A percentile compares a stretch with the other conserved stretches of the same genome.
Conservation (phyloP, 2,113 vertebrate genomes). For the Rousettus leschenaultii region DNA sequence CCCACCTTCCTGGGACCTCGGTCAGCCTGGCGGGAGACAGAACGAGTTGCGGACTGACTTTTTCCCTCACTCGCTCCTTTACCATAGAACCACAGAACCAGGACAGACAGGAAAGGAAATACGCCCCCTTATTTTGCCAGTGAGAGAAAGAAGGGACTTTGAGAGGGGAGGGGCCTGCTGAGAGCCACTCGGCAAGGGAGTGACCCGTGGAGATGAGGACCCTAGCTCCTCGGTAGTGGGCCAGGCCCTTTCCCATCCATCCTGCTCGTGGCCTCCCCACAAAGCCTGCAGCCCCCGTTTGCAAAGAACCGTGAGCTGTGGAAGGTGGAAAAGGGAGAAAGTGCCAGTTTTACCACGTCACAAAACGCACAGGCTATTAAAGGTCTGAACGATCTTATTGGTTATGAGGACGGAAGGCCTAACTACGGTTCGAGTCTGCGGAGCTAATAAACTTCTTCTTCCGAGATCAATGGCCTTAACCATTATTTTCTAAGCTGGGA, state of each 20-base stretch:
- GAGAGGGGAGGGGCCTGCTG: neutral
- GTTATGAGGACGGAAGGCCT: neutral
- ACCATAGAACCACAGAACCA: neutral
- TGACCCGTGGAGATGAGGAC: neutral
- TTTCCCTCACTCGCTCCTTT: neutral
- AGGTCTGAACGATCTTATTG: neutral
- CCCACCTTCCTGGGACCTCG: neutral
- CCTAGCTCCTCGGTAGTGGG: neutral
- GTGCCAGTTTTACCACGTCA: neutral
- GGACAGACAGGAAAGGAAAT: neutral
- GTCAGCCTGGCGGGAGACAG: neutral
- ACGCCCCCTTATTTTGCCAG: neutral
- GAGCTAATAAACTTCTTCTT: neutral
- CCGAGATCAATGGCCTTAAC: neutral
- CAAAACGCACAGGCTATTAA: rapidly evolving
- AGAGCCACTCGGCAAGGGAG: neutral
- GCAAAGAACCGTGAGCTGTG: neutral
- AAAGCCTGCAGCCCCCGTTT: neutral
- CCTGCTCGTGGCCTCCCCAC: neutral
- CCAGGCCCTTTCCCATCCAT: neutral
- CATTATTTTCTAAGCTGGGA: neutral
- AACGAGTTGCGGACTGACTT: neutral
- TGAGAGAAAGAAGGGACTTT: neutral
- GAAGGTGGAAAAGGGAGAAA: neutral
- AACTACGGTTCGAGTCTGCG: neutral